Conservation (phyloP, 2,888 invertebrate species). For the Drosophila merina region DNA sequence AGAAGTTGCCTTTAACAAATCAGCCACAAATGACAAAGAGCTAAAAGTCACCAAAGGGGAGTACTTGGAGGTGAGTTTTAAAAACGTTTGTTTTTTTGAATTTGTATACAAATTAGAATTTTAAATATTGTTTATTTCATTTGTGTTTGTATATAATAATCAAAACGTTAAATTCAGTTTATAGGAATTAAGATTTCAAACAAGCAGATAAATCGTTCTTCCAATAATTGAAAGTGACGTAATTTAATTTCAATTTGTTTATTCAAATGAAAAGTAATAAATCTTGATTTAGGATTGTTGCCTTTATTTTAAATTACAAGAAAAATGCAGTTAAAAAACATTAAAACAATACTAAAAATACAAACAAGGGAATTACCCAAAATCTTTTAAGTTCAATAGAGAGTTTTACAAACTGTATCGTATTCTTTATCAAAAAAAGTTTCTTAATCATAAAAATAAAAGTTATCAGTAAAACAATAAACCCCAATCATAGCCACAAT, state of each 20-base stretch:
- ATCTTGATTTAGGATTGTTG: not conserved
- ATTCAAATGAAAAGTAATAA: not conserved
- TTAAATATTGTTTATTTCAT: no score
- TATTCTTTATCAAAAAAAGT: not conserved
- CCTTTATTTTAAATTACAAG: not conserved
- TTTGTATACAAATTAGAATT: no score
- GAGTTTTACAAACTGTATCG: not conserved
- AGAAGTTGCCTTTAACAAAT: constrained; percentile 96
- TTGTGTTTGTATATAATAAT: no score
- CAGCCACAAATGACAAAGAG: constrained; percentile 98
- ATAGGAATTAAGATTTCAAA: constrained; percentile 1
- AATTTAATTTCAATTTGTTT: not conserved
- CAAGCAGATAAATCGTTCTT: not conserved
- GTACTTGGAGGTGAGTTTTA: constrained; percentile 91
- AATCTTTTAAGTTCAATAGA: not conserved
- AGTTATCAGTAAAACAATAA: not conserved
- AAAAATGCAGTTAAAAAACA: not conserved
- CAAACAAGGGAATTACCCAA: not conserved
- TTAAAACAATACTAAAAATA: not conserved
- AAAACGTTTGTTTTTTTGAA: not conserved
- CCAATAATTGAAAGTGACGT: constrained; percentile 1
- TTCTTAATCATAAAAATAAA: not conserved
- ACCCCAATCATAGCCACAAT: not conserved
- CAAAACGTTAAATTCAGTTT: no score
- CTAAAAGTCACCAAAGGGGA: constrained; percentile 97